Base-by-base conservation (phyloP, 2,113 vertebrate species). In the Lophochroa leadbeateri region DNA sequence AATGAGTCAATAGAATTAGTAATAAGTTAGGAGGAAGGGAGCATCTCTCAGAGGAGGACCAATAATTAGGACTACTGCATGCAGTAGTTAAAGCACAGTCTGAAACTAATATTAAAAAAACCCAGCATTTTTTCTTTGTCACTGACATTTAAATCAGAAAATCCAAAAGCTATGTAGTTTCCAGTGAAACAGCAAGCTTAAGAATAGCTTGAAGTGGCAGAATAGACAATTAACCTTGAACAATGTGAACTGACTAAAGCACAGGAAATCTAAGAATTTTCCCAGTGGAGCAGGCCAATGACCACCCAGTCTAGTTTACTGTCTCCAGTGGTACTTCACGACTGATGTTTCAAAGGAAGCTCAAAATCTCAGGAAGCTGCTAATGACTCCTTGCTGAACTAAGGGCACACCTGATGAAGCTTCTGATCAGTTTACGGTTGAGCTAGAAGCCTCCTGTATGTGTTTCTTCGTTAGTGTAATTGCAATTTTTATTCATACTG, bases 161-260 rank as follows among this genome's bases (percentile, higher is more conserved):
- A 81, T 60, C 50, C 63, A 44, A 87, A 89, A 67, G 63, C 50
- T 44, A 6, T 50, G 24, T 23, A 41, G n/a, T 3, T 23, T 23
- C 68, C 44, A 80, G 43, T 55, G 64, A 83, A 96, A 86, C 11
- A 47, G 50, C 17, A 68, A 93, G 29, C 31, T 77, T 88, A 61
- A 94, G 93, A 93, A 93, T 55, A 92, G 27, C 33, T 84, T 64
- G 50, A 88, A 67, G 33, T 82, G 80, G 24, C 76, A 92, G 60
- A 94, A 68, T 23, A 78, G 17, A 52, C 86, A 95, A 96, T 93
- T 96, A 96, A 64, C 39, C 76, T 75, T 90, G 79, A 86, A 93
- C 85, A 94, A 95, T 43, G 10, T 55, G 64, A 74, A 55, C 20
- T 67, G 46, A 80, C 37, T 25, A 83, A 79, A 82, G 72, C 82